A percentile compares a stretch with the other conserved stretches of the same genome.
Evolutionary conservation across 2,888 invertebrate species (phyloP).

Genomic region (Branchellion lobata): DNA sequence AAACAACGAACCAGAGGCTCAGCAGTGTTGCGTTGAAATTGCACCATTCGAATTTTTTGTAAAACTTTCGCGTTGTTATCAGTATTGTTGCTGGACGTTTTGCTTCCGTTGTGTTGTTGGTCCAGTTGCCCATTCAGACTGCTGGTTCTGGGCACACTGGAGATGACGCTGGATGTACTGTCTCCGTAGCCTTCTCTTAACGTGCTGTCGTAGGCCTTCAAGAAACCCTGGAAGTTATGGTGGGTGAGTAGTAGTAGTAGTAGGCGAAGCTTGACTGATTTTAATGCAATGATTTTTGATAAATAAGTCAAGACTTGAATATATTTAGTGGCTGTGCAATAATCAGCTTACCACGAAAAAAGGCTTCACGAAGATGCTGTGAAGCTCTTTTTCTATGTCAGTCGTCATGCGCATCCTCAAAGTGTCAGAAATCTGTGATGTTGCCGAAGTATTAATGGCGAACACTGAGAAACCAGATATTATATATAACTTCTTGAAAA

Average conservation of each 20-base stretch:
- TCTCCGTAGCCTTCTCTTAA: slow-evolving; percentile 41
- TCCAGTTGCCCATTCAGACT: slow-evolving; percentile 30
- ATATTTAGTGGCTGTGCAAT: no score
- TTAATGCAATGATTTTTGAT: no score
- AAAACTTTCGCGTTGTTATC: neutral
- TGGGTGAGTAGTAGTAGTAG: neutral
- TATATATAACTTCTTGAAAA: no score
- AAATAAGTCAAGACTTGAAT: no score
- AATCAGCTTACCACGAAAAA: slow-evolving; percentile 68
- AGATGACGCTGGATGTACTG: slow-evolving; percentile 33
- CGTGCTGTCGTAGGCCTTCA: slow-evolving; percentile 38
- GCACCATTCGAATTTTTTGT: slow-evolving; percentile 81
- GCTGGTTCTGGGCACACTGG: slow-evolving; percentile 28
- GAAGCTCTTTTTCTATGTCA: slow-evolving; percentile 65
- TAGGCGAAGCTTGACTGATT: neutral
- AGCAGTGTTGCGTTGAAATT: slow-evolving; percentile 99
- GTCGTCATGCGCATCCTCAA: slow-evolving; percentile 54
- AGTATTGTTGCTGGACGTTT: neutral
- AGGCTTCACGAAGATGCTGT: slow-evolving; percentile 64
- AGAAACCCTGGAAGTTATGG: slow-evolving; percentile 18
- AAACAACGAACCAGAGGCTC: slow-evolving; percentile 94
- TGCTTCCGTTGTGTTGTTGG: slow-evolving; percentile 28
- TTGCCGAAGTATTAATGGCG: neutral
- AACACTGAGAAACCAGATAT: neutral
- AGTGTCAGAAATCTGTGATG: slow-evolving; percentile 10